Conservation (phyloP, 2,888 invertebrate genomes). For the Archaeoteleia sp. region DNA sequence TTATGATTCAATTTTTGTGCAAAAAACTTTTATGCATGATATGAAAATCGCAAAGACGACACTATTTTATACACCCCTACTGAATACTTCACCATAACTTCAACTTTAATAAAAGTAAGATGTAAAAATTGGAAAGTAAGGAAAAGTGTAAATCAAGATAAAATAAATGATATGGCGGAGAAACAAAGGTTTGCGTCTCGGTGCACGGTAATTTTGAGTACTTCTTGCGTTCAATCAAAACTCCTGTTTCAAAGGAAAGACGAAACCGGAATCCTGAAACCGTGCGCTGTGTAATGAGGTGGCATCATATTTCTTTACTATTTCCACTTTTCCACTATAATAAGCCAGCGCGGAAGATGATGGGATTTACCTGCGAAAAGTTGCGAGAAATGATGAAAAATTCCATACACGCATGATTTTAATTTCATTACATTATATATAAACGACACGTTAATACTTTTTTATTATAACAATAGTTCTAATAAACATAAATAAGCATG, state of each 20-base stretch:
- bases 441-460: too few relatives aligned
- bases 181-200: conserved; percentile 58
- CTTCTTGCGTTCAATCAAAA: conserved; percentile 67
- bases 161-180: conserved; percentile 62
- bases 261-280: conserved; percentile 61
- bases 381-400: conserved; percentile 2
- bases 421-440: too few relatives aligned
- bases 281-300: conserved; percentile 62
- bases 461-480: too few relatives aligned
- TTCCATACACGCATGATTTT: not conserved
- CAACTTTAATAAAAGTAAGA: not conserved
- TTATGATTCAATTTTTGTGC: too few relatives aligned
- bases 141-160: conserved; percentile 56
- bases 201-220: conserved; percentile 51
- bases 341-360: conserved; percentile 9
- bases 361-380: conserved; percentile 5
- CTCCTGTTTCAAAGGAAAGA: conserved; percentile 64
- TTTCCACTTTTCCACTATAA: conserved; percentile 50
- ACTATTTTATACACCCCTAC: too few relatives aligned
- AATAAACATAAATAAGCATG: not conserved
- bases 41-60: too few relatives aligned
- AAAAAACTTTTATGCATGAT: not conserved
- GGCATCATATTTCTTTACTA: conserved; percentile 58
- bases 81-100: too few relatives aligned
- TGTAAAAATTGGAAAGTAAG: conserved; percentile 11